These are phyloP conservation scores for Pycnomerus fuliginosus DNA, from an alignment of 2,888 invertebrate genomes.

Conservation along the genomic window DNA sequence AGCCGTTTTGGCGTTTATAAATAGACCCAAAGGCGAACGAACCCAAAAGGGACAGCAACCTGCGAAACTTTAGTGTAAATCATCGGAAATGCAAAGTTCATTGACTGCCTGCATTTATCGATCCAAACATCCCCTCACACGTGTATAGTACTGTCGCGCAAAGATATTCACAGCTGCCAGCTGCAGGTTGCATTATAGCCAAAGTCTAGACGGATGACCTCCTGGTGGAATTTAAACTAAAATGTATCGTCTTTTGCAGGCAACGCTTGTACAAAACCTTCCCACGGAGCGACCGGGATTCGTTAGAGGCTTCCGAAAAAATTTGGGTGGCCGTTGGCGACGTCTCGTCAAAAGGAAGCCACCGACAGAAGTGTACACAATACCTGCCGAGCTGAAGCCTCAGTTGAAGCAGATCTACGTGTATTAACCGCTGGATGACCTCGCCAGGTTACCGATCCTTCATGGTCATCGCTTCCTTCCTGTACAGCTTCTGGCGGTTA, in stretches of 20 bases:
- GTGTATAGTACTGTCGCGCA: neutral
- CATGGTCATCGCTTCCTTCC: constrained; percentile 16
- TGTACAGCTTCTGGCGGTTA: constrained; percentile 20
- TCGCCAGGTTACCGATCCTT: constrained; percentile 4
- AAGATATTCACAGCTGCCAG: neutral
- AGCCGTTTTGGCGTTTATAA: neutral
- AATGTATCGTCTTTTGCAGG: constrained; percentile 66
- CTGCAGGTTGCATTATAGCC: constrained; percentile 1
- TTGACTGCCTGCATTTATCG: neutral
- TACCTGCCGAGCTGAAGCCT: constrained; percentile 83
- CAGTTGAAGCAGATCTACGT: constrained; percentile 88
- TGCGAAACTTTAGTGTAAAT: neutral
- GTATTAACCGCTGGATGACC: constrained; percentile 58
- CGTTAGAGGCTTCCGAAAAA: constrained; percentile 78
- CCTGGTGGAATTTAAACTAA: no score
- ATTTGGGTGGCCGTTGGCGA: constrained; percentile 83
- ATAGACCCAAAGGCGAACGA: neutral
- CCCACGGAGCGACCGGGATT: constrained; percentile 70
- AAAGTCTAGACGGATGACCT: neutral
- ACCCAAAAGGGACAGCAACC: neutral
- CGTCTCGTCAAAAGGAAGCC: constrained; percentile 83
- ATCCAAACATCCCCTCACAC: neutral
- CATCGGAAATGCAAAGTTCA: neutral
- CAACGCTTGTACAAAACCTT: constrained; percentile 72
- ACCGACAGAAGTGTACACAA: constrained; percentile 76